A percentile compares a stretch with the other conserved stretches of the same genome.
Evolutionary conservation across 2,113 vertebrate species (phyloP).

Genomic region (Anoura caudifer): DNA sequence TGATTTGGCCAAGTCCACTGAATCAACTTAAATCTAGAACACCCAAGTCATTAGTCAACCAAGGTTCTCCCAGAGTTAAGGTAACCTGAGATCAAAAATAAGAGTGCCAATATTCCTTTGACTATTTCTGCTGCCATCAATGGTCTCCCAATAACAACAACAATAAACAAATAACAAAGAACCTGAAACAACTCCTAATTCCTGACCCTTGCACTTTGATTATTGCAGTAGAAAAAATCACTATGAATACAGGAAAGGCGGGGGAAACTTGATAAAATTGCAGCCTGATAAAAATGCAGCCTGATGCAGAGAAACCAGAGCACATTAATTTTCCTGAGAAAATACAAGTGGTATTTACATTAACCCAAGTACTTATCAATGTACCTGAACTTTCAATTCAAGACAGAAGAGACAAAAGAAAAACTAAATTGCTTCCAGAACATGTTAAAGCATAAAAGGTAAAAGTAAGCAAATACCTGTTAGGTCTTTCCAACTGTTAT

Average conservation of each 20-base stretch:
- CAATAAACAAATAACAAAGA: background rate
- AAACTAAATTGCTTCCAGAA: conserved; percentile 58
- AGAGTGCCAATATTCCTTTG: background rate
- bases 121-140: background rate
- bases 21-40: background rate
- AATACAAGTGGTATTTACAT: conserved; percentile 48
- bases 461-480: conserved; percentile 58
- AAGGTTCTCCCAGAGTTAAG: background rate
- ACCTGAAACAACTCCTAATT: background rate
- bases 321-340: conserved; percentile 47
- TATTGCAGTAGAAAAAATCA: conserved; percentile 4
- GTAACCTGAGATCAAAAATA: background rate
- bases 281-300: background rate
- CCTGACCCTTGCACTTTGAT: background rate
- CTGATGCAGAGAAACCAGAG: background rate
- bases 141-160: background rate
- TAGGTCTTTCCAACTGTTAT: conserved; percentile 56
- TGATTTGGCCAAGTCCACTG: background rate
- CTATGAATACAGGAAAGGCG: background rate
- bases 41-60: background rate
- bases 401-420: conserved; percentile 63
- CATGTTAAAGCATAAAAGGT: conserved; percentile 51
- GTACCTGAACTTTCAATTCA: conserved; percentile 62
- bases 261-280: background rate
- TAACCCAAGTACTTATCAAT: conserved; percentile 55